A percentile compares a stretch with the other conserved stretches of the same genome.
Evolutionary conservation across 2,888 invertebrate species (phyloP).

Genomic region (Acanthopleura granulata): DNA sequence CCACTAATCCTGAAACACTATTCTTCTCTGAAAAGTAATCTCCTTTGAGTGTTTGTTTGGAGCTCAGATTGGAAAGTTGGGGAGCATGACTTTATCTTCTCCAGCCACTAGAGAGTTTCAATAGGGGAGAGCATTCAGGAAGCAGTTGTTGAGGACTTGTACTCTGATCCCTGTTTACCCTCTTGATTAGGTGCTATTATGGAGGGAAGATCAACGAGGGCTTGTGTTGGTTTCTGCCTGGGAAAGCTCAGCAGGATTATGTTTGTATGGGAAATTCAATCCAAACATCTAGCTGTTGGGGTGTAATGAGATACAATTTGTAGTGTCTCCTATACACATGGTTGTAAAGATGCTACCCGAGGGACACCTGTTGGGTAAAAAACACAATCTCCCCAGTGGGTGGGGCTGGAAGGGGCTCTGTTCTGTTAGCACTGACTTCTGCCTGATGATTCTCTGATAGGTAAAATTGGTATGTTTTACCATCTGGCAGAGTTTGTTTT

Average conservation of each 20-base stretch:
- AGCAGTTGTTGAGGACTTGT: not conserved
- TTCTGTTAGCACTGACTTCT: too few species aligned
- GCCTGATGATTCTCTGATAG: too few species aligned
- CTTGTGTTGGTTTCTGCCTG: not conserved
- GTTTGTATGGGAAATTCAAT: not conserved
- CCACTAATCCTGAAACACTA: conserved; percentile 3
- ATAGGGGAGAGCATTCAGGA: not conserved
- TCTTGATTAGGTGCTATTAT: conserved; percentile 12
- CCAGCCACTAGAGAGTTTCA: conserved; percentile 8
- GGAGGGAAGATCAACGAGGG: not conserved
- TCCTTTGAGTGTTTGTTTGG: not conserved
- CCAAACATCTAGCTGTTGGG: not conserved
- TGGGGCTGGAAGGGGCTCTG: too few species aligned
- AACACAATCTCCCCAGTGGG: too few species aligned
- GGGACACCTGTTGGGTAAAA: too few species aligned
- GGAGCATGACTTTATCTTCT: not conserved
- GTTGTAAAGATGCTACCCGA: too few species aligned
- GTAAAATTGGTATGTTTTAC: too few species aligned
- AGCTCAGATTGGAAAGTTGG: not conserved
- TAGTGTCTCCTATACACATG: not conserved
- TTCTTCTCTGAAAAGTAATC: not conserved
- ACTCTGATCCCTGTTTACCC: not conserved
- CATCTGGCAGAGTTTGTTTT: too few species aligned
- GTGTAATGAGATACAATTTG: not conserved
- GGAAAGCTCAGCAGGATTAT: not conserved